Base-by-base conservation (phyloP, 1,140 invertebrate genomes). In the Daktulosphaira vitifoliae region DNA sequence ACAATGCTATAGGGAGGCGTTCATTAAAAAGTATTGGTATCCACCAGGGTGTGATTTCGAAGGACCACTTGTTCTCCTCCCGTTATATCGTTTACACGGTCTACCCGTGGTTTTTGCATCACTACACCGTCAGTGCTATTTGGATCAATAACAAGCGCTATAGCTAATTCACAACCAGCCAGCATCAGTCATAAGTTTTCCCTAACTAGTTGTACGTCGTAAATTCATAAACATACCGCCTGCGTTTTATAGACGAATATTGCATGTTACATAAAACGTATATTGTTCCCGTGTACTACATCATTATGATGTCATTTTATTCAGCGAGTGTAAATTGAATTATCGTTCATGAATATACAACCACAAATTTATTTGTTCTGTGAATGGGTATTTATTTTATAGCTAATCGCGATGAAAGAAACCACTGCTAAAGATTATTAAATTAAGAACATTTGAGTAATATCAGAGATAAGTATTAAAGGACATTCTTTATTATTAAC, bases 1-100 rank as follows among this genome's bases (percentile, higher is more conserved):
- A 5, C 9, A 8, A 44, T 13, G 53, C n/a, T n/a, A 44, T 0
- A 38, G 54, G 39, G 39, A 44, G 38, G 54, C 54, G 54, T 59
- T 59, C 54, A 59, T 59, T 59, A 59, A 59, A 59, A 59, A 59
- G 54, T 59, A 59, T 59, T 59, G 54, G 54, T 59, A 59, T 59
- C 54, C 54, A 59, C 54, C 54, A 59, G 54, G 54, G 54, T 59
- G 54, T 59, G 54, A 59, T 59, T 59, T 59, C 54, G 54, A 59
- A 59, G 54, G 54, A 59, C 54, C 54, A 59, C 54, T 59, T 59
- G 54, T 59, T 59, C 42, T 59, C 1, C 54, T 26, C 1, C 54
- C 23, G 54, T 38, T 44, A 44, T 59, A 59, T 59, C 54, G 54
- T 59, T 59, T 59, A 59, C 54, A 59, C 54, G 54, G 54, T 59